Evolutionary conservation across 2,888 invertebrate species (phyloP).

Genomic region (Amitus sp.): DNA sequence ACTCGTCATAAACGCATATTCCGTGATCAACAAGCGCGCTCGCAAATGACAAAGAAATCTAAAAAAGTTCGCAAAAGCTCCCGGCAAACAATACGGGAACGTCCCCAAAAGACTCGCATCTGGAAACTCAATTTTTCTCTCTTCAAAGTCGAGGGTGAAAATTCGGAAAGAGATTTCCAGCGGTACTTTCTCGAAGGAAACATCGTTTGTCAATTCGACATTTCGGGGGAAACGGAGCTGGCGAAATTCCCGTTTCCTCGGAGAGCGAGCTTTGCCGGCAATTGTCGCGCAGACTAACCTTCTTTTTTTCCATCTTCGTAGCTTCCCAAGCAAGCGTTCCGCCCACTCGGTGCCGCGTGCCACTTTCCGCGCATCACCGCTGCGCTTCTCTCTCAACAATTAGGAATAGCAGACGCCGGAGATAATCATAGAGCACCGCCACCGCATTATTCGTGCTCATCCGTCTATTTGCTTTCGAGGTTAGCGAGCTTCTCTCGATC

Average conservation of each 20-base stretch:
- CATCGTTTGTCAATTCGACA: constrained; percentile 26
- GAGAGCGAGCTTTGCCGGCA: constrained; percentile 26
- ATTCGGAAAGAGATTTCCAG: neutral
- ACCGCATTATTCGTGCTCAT: constrained; percentile 9
- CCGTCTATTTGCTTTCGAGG: constrained; percentile 34
- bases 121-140: neutral
- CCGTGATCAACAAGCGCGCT: constrained; percentile 47
- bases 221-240: constrained; percentile 21
- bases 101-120: neutral
- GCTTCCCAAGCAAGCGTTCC: constrained; percentile 20
- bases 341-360: constrained; percentile 34
- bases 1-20: constrained; percentile 39
- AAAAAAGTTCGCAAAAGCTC: neutral
- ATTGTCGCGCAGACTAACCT: constrained; percentile 23
- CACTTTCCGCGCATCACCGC: constrained; percentile 30
- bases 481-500: too few species aligned
- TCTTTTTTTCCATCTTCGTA: neutral
- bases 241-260: constrained; percentile 29
- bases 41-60: constrained; percentile 43
- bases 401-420: constrained; percentile 33
- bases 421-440: constrained; percentile 27
- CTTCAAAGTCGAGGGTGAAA: too few species aligned
- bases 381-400: constrained; percentile 33
- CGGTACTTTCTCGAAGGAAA: neutral
- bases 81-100: neutral